A percentile compares a stretch with the other conserved stretches of the same genome.
Conservation (phyloP, 2,888 invertebrate species). For the Ophion costatus region DNA sequence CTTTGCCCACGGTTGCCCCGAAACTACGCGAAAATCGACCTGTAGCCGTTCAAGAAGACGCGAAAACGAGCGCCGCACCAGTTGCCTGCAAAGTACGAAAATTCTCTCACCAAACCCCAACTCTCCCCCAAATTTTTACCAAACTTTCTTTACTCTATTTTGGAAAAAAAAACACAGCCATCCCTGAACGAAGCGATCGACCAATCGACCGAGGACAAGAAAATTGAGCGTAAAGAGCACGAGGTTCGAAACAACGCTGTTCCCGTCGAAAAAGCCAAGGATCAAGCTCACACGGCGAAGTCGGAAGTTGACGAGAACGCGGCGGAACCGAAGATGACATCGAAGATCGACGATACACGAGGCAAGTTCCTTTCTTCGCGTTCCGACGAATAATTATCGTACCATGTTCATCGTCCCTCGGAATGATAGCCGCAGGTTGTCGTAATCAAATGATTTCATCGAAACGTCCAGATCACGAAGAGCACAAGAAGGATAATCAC, state of each 20-base stretch:
- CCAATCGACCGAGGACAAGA: constrained; percentile 25
- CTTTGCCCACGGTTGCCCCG: constrained; percentile 53
- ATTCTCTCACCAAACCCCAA: not conserved
- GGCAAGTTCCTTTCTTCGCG: constrained; percentile 12
- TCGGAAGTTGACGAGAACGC: constrained; percentile 27
- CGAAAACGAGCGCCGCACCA: constrained; percentile 59
- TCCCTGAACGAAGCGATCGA: constrained; percentile 37
- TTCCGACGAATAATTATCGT: not conserved
- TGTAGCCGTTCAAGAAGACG: constrained; percentile 50
- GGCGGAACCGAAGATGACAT: constrained; percentile 35
- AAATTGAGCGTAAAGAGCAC: constrained; percentile 58
- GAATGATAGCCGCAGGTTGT: not conserved
- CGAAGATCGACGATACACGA: constrained; percentile 50
- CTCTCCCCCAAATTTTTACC: not conserved
- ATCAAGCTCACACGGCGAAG: constrained; percentile 35
- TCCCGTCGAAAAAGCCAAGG: constrained; percentile 40
- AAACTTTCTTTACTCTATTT: not conserved
- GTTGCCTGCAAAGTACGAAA: constrained; percentile 62
- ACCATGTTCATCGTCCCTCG: not conserved
- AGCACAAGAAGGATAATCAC: constrained; percentile 58
- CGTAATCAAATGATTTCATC: not conserved
- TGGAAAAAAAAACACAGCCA: constrained; percentile 25
- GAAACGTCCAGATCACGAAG: constrained; percentile 64
- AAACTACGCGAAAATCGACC: constrained; percentile 52
- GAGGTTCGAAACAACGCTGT: constrained; percentile 50